Base-by-base conservation (phyloP, 2,797 vertebrate genomes). In the Muraenolepis orangiensis region DNA sequence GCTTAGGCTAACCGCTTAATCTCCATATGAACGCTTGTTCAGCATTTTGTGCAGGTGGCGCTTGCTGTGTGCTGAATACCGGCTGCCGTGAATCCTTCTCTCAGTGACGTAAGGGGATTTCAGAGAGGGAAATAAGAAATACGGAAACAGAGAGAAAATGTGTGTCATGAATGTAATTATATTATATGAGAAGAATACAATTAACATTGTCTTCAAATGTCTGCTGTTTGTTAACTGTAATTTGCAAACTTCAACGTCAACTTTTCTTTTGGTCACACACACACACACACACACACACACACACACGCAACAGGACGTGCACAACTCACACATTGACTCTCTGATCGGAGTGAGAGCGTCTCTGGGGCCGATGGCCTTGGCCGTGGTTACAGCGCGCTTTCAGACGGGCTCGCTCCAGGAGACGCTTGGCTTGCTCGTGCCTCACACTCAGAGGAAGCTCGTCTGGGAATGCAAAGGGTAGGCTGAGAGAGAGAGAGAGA, bases 381-480 rank as follows among this genome's bases (percentile, higher is more conserved):
- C 94, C 73, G 0, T 95, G 95, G 87, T 87, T 94, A 71, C 94
- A 95, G 38, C 94, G 95, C 80, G 96, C 95, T 92, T 98, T 98
- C 89, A 95, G 94, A 74, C 96, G 94, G 16, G 96, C 96, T 70
- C 91, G 91, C 87, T 96, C 96, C 84, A 96, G 92, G 81, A 97
- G 94, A 81, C 93, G 95, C 89, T 95, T 97, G 86, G 95, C 96
- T 85, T 97, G 94, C 87, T 98, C 95, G 16, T 95, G 96, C 85
- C 95, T 93, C 13, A 95, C 93, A 80, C 96, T 98, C 88, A 94
- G 91, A 80, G 91, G 85, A 0, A 95, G 92, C 73, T 96, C 95
- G 29, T 82, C 93, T 13, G 78, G 78, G 32, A 91, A 86, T 46
- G 85, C 73, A 72, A 94, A 88, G 80, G 90, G 90, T 73, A 93